Evolutionary conservation across 2,113 vertebrate species (phyloP).

Genomic region (Eulemur macaco): DNA sequence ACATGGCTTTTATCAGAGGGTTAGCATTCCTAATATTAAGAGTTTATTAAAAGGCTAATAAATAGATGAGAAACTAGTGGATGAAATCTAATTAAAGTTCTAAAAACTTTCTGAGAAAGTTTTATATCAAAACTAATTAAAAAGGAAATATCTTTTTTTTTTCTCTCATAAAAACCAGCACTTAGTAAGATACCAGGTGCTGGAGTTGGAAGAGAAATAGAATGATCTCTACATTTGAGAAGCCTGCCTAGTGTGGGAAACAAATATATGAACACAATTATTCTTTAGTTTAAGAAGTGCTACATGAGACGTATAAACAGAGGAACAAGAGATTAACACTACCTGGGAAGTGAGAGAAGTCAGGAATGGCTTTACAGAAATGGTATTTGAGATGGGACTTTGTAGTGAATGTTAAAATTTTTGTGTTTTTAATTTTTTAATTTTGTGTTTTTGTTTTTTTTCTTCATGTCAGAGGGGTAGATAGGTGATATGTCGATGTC

Average conservation of each 20-base stretch:
- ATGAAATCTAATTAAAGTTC: not conserved
- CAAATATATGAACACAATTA: not conserved
- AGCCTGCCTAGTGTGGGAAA: not conserved
- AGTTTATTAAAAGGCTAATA: not conserved
- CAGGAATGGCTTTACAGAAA: not conserved
- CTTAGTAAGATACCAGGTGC: not conserved
- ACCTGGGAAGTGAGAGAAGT: not conserved
- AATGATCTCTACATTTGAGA: not conserved
- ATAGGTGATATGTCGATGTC: not conserved
- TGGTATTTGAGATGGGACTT: not conserved
- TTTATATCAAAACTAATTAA: constrained; percentile 4
- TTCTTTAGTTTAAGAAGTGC: not conserved
- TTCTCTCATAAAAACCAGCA: not conserved
- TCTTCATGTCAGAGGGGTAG: not conserved
- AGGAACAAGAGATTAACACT: not conserved
- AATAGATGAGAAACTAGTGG: not conserved
- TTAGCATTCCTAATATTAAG: not conserved
- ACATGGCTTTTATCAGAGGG: not conserved
- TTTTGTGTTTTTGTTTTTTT: too few species aligned
- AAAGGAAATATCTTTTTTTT: not conserved
- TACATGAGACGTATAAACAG: not conserved
- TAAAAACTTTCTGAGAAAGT: not conserved
- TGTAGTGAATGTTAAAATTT: not conserved
- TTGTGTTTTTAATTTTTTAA: not conserved
- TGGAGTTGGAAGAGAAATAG: not conserved